Evolutionary conservation across 2,113 vertebrate genomes (phyloP), one percentile per base, ranked within the genome.

Genomic region (Cyanistes caeruleus): DNA sequence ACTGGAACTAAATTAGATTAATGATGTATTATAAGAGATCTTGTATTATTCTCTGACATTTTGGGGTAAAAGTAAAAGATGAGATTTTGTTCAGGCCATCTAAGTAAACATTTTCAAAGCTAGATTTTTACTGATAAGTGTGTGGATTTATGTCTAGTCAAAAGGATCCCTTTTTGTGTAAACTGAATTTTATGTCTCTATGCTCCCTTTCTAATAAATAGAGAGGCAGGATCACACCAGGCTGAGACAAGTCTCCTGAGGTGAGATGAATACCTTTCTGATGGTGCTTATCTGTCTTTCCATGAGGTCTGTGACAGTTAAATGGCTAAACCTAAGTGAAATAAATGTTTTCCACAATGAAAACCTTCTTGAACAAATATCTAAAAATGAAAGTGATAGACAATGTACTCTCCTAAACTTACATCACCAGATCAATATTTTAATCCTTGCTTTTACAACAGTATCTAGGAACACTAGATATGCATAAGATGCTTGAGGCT

Each of bases 321-420:
- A 79, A 75, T 84, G 44, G 64, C 80, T 94, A 73, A 90, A 83
- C 28, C 68, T 64, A 48, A 90, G 46, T 53, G 76, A 95, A 94
- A 80, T 53, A 0, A 58, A 56, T 86, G 72, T 37, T 49, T 93
- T 85, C 48, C 22, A 13, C 2, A 4, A 76, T 52, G 19, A 64
- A 92, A 92, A 79, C 41, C 44, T 91, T 67, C 48, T 83, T 44
- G 11, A 85, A 30, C 22, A 60, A 39, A 15, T 44, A 84, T 56
- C 41, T 87, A 62, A 93, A 96, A 84, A 59, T 63, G 20, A 37
- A 65, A 85, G 39, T 75, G 43, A 62, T 86, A 79, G 56, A 24
- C 93, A 67, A 78, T 58, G 4, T 53, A 37, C 52, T 53, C 58
- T 83, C 33, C 76, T 87, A 53, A 91, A 25, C 37, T 69, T 78